These are phyloP conservation scores for Heteromurus nitidus DNA, from an alignment of 2,888 invertebrate genomes.

Conservation along the genomic window DNA sequence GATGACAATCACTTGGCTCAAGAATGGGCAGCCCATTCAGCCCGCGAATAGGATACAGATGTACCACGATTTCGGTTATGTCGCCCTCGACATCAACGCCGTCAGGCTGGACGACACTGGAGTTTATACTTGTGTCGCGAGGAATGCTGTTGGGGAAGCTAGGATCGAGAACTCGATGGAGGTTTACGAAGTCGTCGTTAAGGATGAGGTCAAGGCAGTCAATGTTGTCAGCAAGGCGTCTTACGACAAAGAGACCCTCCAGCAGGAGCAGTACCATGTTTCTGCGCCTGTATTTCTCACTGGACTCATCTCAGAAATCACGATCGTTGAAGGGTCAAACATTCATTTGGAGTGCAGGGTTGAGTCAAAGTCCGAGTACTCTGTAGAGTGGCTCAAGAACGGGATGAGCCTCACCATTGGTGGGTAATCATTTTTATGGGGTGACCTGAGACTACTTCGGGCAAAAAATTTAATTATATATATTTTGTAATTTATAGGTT, in stretches of 20 bases:
- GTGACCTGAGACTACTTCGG: not conserved
- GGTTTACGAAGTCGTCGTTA: conserved; percentile 50
- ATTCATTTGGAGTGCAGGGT: conserved; percentile 93
- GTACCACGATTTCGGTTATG: conserved; percentile 97
- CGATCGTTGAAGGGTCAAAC: conserved; percentile 92
- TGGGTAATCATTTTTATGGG: conserved; percentile 68
- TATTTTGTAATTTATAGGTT: conserved; percentile 76
- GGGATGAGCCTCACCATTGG: conserved; percentile 91
- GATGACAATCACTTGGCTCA: conserved; percentile 91
- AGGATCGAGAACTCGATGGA: conserved; percentile 56
- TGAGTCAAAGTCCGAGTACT: conserved; percentile 97
- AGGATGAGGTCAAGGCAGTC: conserved; percentile 45
- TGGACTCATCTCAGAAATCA: conserved; percentile 77
- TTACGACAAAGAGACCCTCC: conserved; percentile 26
- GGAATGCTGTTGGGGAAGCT: conserved; percentile 66
- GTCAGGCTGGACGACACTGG: conserved; percentile 94
- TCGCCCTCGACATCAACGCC: conserved; percentile 95
- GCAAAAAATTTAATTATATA: not conserved
- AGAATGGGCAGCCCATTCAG: conserved; percentile 93
- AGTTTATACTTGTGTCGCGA: conserved; percentile 94
- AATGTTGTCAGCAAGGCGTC: conserved; percentile 34
- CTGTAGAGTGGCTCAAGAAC: conserved; percentile 86
- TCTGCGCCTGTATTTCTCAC: conserved; percentile 51
- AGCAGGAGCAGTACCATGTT: conserved; percentile 48
- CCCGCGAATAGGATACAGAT: conserved; percentile 86